These are phyloP conservation scores for Patella vulgata DNA, from an alignment of 1,140 invertebrate genomes.

Conservation along the genomic window DNA sequence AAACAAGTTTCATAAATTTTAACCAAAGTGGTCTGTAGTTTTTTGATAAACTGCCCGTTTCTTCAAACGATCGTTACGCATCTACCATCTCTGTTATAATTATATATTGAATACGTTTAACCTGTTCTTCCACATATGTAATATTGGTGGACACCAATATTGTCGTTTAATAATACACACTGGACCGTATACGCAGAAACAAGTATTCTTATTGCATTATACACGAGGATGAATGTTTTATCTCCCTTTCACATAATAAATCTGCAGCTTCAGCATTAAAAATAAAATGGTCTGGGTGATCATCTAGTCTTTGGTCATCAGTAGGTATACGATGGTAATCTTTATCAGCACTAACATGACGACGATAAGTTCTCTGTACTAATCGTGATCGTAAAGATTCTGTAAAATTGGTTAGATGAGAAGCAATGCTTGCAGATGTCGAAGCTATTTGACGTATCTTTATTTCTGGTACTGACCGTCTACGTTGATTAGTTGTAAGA, in stretches of 20 bases:
- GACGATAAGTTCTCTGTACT: conserved; percentile 10
- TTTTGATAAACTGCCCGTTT: too few species aligned
- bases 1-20: too few species aligned
- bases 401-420: conserved; percentile 22
- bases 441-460: conserved; percentile 24
- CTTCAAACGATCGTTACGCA: too few species aligned
- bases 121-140: too few species aligned
- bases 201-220: conserved; percentile 16
- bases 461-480: conserved; percentile 29
- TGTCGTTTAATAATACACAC: too few species aligned
- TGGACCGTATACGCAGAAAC: too few species aligned
- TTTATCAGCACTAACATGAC: conserved; percentile 1
- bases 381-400: conserved; percentile 14
- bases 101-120: too few species aligned
- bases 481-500: conserved; percentile 7
- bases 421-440: conserved; percentile 23
- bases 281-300: conserved; percentile 31
- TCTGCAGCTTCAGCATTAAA: conserved; percentile 29
- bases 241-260: conserved; percentile 19
- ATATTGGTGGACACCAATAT: too few species aligned
- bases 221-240: conserved; percentile 24
- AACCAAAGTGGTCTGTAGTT: too few species aligned
- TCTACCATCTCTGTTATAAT: too few species aligned
- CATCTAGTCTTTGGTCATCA: conserved; percentile 22
- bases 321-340: conserved; percentile 22